Base-by-base conservation (phyloP, 1,140 invertebrate species). In the Drosophila nasuta region DNA sequence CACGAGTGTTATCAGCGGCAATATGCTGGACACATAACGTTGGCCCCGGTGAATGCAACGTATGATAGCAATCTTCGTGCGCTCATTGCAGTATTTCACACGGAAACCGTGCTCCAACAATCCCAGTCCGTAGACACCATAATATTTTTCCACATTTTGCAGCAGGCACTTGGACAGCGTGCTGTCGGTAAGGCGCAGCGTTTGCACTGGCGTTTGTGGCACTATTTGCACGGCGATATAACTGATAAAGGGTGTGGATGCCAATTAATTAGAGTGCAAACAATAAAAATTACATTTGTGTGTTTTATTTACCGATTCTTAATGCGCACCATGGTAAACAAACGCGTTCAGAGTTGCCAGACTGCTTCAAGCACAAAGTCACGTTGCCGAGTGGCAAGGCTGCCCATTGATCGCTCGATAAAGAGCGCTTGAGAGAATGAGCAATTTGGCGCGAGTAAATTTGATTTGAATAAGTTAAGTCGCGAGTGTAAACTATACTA, bases 21-120 rank as follows among this genome's bases (percentile, higher is more conserved):
- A 90, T 64, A 93, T 93, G 79, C 95, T 95, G 1, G 95, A 93
- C 5, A 97, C 93, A 91, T 96, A 94, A 85, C 93, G 94, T 78
- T 97, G 96, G 6, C 96, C 95, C 1, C 95, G 95, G 92, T 96
- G 96, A 74, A 96, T 93, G 28, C 93, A 93, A 82, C 95, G 94
- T 57, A 97, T 93, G 15, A 97, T 93, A 0, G 95, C 95, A 79
- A 97, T 95, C 93, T 94, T 95, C 2, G 96, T 96, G 46, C 94
- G 93, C 70, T 94, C 93, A 92, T 97, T 97, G 78, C 95, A 96
- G 93, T 97, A 97, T 93, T 96, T 96, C 30, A 95, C 95, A 92
- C 93, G 92, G 81, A 97, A 96, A 25, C 96, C 96, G 62, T 94
- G 93, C 92, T 94, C 95, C 35, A 96, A 93, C 11, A 95, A 92